Conservation (phyloP, 1,140 invertebrate species). For the Aphelenchoides avenae region DNA sequence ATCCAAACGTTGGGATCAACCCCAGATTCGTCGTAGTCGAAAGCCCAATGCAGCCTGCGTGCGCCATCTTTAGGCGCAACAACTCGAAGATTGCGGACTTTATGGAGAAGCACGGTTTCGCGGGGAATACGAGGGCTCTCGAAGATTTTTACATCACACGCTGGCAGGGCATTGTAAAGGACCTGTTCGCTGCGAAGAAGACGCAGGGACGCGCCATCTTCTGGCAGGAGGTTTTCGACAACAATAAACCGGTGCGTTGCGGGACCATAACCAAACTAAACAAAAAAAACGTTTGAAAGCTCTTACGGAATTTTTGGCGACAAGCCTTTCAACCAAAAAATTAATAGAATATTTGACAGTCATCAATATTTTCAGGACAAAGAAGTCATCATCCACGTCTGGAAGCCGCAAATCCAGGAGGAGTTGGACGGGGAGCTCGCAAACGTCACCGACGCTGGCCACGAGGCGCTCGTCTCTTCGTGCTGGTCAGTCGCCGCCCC, state of each 20-base stretch:
- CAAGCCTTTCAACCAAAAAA: no score
- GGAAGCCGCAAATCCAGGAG: conserved; percentile 57
- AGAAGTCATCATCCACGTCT: conserved; percentile 63
- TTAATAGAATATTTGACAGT: no score
- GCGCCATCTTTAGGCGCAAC: conserved; percentile 29
- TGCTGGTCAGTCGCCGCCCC: conserved; percentile 59
- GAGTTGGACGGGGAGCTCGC: conserved; percentile 60
- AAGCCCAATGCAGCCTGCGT: no score
- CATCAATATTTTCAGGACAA: no score
- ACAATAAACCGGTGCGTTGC: no score
- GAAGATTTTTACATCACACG: conserved; percentile 43
- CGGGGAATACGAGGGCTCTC: conserved; percentile 31
- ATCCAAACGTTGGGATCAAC: no score
- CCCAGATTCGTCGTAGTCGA: no score
- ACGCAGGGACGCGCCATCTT: conserved; percentile 64
- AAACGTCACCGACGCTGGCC: conserved; percentile 66
- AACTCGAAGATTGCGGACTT: conserved; percentile 47
- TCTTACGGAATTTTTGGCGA: neutral
- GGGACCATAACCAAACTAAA: no score
- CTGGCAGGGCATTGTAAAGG: conserved; percentile 14
- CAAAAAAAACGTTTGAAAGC: neutral
- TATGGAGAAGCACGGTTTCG: conserved; percentile 46
- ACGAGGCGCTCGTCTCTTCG: conserved; percentile 57
- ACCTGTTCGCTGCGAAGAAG: no score
- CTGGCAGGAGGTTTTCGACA: conserved; percentile 87